Conservation (phyloP, 2,113 vertebrate species). For the Dicaeum eximium region DNA sequence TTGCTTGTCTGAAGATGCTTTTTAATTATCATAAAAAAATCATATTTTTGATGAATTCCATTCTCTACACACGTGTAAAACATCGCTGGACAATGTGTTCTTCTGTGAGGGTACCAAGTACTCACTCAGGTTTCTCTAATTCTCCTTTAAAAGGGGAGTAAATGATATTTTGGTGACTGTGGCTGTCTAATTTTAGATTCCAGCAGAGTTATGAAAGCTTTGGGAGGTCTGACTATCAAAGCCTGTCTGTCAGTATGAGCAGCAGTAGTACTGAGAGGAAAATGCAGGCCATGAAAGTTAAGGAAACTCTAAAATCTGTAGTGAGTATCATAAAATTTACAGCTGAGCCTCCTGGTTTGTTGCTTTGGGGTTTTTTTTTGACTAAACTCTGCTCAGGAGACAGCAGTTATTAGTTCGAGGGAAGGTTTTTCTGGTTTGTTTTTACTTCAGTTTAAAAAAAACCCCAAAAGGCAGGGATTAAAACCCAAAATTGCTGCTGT, state of each 20-base stretch:
- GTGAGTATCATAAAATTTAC: not conserved
- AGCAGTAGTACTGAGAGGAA: not conserved
- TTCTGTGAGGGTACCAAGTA: not conserved
- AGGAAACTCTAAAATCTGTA: not conserved
- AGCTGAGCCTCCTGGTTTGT: not conserved
- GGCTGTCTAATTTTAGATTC: constrained; percentile 36
- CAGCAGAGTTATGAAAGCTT: constrained; percentile 26
- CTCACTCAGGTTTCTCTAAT: not conserved
- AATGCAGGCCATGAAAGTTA: not conserved
- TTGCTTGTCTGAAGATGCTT: not conserved
- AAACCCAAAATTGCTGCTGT: not conserved
- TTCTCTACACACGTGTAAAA: fast-evolving
- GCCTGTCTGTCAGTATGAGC: not conserved
- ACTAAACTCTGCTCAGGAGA: not conserved
- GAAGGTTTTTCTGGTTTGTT: not conserved
- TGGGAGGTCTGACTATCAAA: not conserved
- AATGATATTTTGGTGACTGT: not conserved
- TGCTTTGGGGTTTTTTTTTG: not conserved
- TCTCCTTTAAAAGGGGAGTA: not conserved
- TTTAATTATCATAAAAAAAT: not conserved
- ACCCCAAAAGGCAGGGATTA: not conserved
- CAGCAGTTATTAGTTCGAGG: not conserved
- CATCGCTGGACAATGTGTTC: not conserved
- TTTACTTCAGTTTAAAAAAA: not conserved
- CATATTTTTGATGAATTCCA: not conserved